Percentiles rank a stretch among this genome's conserved stretches.
These are phyloP conservation scores for Drosophila melanocephala DNA, from an alignment of 2,888 invertebrate species.

Conservation along the genomic window DNA sequence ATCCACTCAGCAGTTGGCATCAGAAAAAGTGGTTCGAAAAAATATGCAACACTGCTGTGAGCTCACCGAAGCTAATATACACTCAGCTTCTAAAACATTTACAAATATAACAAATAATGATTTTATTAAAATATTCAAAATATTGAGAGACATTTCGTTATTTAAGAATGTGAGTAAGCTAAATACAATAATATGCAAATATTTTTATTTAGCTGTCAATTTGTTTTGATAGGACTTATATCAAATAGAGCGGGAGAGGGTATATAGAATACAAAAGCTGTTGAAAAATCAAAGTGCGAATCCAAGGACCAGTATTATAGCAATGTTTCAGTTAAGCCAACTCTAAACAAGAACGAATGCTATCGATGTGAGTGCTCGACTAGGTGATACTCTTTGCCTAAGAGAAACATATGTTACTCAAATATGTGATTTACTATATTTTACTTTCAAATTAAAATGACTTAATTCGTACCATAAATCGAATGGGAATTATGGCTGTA, in stretches of 20 bases:
- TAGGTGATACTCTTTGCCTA: background rate
- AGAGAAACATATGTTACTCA: background rate
- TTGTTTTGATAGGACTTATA: background rate
- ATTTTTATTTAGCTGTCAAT: background rate
- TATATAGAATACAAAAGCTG: background rate
- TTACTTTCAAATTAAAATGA: background rate
- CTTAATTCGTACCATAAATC: background rate
- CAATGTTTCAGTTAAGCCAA: slow-evolving; percentile 5
- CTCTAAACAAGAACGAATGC: background rate
- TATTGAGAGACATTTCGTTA: background rate
- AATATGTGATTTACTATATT: background rate
- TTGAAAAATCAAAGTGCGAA: background rate
- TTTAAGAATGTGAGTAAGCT: background rate
- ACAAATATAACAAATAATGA: background rate
- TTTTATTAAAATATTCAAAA: background rate
- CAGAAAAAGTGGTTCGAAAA: slow-evolving; percentile 34
- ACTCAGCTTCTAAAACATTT: slow-evolving; percentile 2
- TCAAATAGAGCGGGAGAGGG: too few relatives aligned
- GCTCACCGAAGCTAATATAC: slow-evolving; percentile 11
- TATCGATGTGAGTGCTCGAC: background rate
- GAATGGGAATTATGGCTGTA: background rate
- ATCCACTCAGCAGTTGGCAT: slow-evolving; percentile 74
- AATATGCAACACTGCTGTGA: background rate
- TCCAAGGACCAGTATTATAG: background rate
- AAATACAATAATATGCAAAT: background rate